These are phyloP conservation scores for Andrena cerasifolii DNA, from an alignment of 1,140 invertebrate species.

Conservation along the genomic window DNA sequence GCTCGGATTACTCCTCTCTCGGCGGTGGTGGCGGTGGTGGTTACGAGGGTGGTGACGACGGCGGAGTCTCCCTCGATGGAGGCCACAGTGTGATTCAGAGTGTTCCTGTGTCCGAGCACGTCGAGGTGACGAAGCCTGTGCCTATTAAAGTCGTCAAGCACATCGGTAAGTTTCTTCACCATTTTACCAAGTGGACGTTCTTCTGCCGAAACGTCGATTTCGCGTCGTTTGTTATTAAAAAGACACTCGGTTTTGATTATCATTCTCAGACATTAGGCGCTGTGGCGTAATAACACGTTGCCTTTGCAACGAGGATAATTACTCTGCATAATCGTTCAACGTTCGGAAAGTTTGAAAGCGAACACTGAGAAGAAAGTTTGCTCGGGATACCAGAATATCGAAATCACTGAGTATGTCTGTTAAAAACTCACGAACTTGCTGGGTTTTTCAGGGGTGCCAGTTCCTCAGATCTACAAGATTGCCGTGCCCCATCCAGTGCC, in stretches of 20 bases:
- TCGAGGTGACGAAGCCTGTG: constrained; percentile 88
- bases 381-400: neutral
- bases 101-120: constrained; percentile 86
- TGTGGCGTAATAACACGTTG: neutral
- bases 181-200: neutral
- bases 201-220: too few relatives aligned
- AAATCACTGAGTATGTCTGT: neutral
- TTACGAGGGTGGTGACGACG: constrained; percentile 57
- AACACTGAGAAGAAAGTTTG: neutral
- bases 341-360: constrained; percentile 8
- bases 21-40: constrained; percentile 62
- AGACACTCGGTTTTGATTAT: neutral
- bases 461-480: constrained; percentile 87
- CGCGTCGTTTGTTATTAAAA: too few relatives aligned
- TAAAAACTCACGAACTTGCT: neutral
- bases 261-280: too few relatives aligned
- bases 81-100: constrained; percentile 79
- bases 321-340: neutral
- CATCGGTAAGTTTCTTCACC: constrained; percentile 80
- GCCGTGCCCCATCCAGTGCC: constrained; percentile 88
- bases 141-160: constrained; percentile 88
- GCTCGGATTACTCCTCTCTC: constrained; percentile 63
- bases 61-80: constrained; percentile 59
- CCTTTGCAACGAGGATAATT: neutral
- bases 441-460: constrained; percentile 83